phyloP scores from a whole-genome alignment of 1,140 invertebrate species.

The Drosophila yakuba region DNA sequence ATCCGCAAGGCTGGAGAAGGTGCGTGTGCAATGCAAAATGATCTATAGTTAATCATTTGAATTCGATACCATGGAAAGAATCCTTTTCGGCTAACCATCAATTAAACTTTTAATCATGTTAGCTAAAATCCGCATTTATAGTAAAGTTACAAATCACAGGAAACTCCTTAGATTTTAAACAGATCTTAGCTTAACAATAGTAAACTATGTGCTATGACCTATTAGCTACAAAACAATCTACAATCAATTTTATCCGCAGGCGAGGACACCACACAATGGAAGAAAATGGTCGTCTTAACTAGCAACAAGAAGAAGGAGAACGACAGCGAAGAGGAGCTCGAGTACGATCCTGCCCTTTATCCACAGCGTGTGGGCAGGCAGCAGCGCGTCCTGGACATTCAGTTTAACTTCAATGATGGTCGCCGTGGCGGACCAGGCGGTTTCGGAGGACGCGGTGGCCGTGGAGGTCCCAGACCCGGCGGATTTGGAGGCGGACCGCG shows the following conservation, averaged over 20 bases:
- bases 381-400: conserved; percentile 94
- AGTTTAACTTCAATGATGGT: conserved; percentile 94
- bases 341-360: conserved; percentile 92
- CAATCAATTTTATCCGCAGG: conserved; percentile 74
- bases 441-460: conserved; percentile 87
- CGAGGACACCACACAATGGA: conserved; percentile 95
- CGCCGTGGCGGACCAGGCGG: conserved; percentile 89
- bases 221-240: no score
- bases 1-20: conserved; percentile 95
- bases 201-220: no score
- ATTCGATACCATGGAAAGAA: no score
- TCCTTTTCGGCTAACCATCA: no score
- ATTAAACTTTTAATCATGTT: no score
- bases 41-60: no score
- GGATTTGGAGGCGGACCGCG: conserved; percentile 85
- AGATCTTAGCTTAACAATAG: no score
- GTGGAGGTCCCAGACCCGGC: conserved; percentile 88
- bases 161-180: no score
- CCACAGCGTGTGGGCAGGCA: conserved; percentile 94
- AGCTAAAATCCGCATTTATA: no score
- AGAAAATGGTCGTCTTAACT: conserved; percentile 91
- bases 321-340: conserved; percentile 87
- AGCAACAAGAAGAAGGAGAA: conserved; percentile 86
- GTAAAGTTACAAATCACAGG: no score
- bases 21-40: conserved; percentile 4